A percentile compares a stretch with the other conserved stretches of the same genome.
Evolutionary conservation across 2,888 invertebrate species (phyloP).

Genomic region (Torymus tubicola): DNA sequence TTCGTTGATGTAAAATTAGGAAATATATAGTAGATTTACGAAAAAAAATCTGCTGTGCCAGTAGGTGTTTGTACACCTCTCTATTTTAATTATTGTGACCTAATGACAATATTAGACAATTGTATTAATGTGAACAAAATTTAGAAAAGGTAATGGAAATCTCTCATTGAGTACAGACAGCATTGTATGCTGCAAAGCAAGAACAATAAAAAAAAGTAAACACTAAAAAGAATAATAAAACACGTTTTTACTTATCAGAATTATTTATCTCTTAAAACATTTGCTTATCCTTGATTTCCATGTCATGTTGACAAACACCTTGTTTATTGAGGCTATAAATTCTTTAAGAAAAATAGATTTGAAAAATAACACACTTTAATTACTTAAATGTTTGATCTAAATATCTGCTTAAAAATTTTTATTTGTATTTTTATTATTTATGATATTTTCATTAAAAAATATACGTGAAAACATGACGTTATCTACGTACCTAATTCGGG

Average conservation of each 20-base stretch:
- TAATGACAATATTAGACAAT: conserved; percentile 26
- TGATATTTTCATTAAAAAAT: too few relatives aligned
- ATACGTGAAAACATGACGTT: too few relatives aligned
- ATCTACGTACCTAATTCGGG: too few relatives aligned
- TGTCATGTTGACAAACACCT: too few relatives aligned
- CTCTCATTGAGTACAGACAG: not conserved
- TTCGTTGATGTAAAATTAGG: conserved; percentile 23
- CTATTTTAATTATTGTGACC: conserved; percentile 11
- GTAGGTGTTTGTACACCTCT: conserved; percentile 11
- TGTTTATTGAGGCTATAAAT: too few relatives aligned
- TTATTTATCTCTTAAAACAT: conserved; percentile 15
- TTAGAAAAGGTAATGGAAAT: conserved; percentile 15
- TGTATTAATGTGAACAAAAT: conserved; percentile 25
- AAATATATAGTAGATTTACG: conserved; percentile 15
- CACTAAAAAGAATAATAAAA: conserved; percentile 33
- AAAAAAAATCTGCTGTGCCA: conserved; percentile 14
- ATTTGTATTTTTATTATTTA: too few relatives aligned
- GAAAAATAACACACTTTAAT: too few relatives aligned
- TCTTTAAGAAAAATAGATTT: too few relatives aligned
- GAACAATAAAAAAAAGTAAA: too few relatives aligned
- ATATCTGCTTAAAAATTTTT: too few relatives aligned
- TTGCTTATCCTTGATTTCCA: too few relatives aligned
- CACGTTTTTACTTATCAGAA: not conserved
- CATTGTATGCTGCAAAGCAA: conserved; percentile 17
- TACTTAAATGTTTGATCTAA: too few relatives aligned